A percentile compares a stretch with the other conserved stretches of the same genome.
Evolutionary conservation across 2,888 invertebrate species (phyloP).

Genomic region (Acholoe squamosa): DNA sequence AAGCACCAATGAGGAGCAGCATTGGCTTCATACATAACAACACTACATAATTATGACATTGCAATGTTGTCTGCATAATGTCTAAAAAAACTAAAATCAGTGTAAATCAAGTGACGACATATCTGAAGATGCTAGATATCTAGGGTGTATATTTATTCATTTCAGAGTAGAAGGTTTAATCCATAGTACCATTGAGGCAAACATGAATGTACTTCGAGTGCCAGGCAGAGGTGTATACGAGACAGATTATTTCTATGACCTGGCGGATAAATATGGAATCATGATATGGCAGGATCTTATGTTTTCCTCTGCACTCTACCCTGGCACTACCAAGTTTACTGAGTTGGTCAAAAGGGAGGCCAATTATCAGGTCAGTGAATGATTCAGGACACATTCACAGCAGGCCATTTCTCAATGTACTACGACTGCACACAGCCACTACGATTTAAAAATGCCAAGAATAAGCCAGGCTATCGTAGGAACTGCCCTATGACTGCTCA

Average conservation of each 20-base stretch:
- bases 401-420: too few relatives aligned
- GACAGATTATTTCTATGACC: conserved; percentile 92
- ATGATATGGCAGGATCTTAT: conserved; percentile 99
- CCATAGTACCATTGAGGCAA: conserved; percentile 88
- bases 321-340: conserved; percentile 89
- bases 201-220: conserved; percentile 97
- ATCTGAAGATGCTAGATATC: too few relatives aligned
- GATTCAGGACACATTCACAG: neutral
- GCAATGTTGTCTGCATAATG: too few relatives aligned
- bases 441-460: neutral
- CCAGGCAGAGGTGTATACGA: conserved; percentile 99
- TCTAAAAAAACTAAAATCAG: too few relatives aligned
- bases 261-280: conserved; percentile 94
- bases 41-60: too few relatives aligned
- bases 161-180: conserved; percentile 87
- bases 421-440: neutral
- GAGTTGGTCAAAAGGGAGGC: conserved; percentile 90
- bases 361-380: conserved; percentile 88
- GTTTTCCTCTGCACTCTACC: conserved; percentile 98
- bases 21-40: too few relatives aligned
- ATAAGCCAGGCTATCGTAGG: neutral
- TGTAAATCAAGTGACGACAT: too few relatives aligned
- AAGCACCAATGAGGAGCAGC: too few relatives aligned
- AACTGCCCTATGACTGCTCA: too few relatives aligned
- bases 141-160: too few relatives aligned